Percentiles rank a stretch among this genome's conserved stretches.
phyloP scores from a whole-genome alignment of 2,797 vertebrate species.

The Chelonia mydas region DNA sequence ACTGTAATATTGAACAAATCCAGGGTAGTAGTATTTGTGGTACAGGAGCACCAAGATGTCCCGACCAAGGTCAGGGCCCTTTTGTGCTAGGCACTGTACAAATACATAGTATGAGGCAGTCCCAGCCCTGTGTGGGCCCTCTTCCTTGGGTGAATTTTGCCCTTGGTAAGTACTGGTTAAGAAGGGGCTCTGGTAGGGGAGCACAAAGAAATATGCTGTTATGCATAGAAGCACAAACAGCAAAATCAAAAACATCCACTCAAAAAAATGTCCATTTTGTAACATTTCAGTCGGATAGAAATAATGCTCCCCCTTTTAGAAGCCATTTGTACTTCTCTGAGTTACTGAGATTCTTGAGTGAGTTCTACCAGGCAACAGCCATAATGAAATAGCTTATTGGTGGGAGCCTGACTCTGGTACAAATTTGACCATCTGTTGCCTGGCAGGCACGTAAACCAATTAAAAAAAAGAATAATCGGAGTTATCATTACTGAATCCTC shows the following conservation, averaged over 20 bases:
- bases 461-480: constrained; percentile 37
- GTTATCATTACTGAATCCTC: constrained; percentile 37
- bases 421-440: constrained; percentile 48
- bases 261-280: background rate
- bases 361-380: background rate
- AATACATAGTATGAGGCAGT: background rate
- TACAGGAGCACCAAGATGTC: background rate
- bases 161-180: background rate
- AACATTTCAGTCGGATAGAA: background rate
- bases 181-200: background rate
- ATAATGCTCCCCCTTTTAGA: background rate
- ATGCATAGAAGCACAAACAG: background rate
- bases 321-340: background rate
- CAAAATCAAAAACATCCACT: background rate
- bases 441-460: constrained; percentile 36
- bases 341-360: background rate
- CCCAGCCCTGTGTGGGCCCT: rapidly evolving
- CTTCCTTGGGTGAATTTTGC: background rate
- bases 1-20: background rate
- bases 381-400: background rate
- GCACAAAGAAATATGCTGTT: background rate
- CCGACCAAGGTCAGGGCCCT: background rate
- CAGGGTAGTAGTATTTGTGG: background rate
- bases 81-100: background rate
- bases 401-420: background rate